phyloP scores from a whole-genome alignment of 2,113 vertebrate species.

The Dicerorhinus sumatrensis region DNA sequence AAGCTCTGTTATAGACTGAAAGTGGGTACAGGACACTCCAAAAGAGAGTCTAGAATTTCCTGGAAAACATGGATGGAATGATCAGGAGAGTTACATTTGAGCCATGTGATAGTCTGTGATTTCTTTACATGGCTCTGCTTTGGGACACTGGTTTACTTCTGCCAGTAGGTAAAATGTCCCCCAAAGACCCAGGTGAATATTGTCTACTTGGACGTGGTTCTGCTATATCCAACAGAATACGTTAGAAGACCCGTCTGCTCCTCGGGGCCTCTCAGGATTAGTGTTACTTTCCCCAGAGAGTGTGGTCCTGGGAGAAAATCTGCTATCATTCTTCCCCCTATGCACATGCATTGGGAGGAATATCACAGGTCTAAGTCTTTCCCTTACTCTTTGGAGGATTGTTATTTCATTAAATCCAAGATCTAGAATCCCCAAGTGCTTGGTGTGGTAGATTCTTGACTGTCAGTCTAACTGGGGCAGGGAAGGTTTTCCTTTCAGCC shows the following conservation, averaged over 20 bases:
- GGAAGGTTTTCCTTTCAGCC: background rate
- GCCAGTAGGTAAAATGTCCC: background rate
- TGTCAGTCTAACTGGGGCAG: background rate
- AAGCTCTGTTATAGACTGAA: background rate
- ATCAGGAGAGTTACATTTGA: background rate
- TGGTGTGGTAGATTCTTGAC: background rate
- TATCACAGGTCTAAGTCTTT: background rate
- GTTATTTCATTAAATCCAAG: background rate
- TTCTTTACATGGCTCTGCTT: background rate
- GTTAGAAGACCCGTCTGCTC: background rate
- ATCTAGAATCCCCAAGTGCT: background rate
- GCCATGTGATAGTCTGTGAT: background rate
- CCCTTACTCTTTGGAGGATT: background rate
- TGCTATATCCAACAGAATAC: background rate
- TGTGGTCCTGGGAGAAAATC: background rate
- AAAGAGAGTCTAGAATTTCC: background rate
- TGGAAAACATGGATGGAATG: background rate
- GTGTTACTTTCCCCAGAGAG: background rate
- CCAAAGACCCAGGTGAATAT: background rate
- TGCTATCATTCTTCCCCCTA: accelerated
- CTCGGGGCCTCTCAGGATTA: background rate
- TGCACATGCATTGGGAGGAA: background rate
- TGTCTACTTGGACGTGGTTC: background rate
- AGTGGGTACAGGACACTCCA: background rate
- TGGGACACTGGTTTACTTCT: background rate